These are phyloP conservation scores for Ganaspis sp. DNA, from an alignment of 1,140 invertebrate species.

Conservation along the genomic window DNA sequence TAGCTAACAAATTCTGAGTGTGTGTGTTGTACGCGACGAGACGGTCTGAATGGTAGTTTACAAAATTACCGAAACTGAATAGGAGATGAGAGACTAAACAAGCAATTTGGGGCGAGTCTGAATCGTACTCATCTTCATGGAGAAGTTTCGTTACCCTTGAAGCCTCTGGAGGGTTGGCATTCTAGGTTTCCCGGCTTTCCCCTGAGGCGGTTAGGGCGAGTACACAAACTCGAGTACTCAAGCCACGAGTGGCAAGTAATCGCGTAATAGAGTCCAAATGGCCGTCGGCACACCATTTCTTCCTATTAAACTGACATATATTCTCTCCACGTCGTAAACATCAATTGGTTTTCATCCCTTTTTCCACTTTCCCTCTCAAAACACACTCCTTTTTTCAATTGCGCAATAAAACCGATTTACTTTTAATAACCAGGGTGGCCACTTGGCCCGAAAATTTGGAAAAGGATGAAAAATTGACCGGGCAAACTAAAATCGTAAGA, in stretches of 20 bases:
- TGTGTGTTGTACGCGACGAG: background rate
- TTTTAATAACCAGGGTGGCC: too few species aligned
- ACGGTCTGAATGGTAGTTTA: background rate
- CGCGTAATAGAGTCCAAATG: slow-evolving; percentile 27
- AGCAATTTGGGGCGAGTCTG: background rate
- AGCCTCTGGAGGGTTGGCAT: background rate
- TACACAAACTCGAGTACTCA: slow-evolving; percentile 23
- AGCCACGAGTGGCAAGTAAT: slow-evolving; percentile 26
- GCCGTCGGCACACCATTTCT: slow-evolving; percentile 21
- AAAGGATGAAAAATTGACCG: too few species aligned
- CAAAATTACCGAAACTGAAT: slow-evolving; percentile 9
- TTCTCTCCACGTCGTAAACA: background rate
- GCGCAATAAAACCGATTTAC: too few species aligned
- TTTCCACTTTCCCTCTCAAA: background rate
- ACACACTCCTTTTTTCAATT: too few species aligned
- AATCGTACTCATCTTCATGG: background rate
- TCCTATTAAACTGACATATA: slow-evolving; percentile 2
- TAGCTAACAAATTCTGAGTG: background rate
- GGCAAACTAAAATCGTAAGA: too few species aligned
- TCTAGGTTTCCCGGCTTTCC: background rate
- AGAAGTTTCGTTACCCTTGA: background rate
- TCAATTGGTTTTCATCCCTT: background rate
- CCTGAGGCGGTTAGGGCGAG: background rate
- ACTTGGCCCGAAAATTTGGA: too few species aligned
- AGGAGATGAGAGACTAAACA: slow-evolving; percentile 7